Conservation (phyloP, 2,888 invertebrate species). For the Drosophila longiperda region DNA sequence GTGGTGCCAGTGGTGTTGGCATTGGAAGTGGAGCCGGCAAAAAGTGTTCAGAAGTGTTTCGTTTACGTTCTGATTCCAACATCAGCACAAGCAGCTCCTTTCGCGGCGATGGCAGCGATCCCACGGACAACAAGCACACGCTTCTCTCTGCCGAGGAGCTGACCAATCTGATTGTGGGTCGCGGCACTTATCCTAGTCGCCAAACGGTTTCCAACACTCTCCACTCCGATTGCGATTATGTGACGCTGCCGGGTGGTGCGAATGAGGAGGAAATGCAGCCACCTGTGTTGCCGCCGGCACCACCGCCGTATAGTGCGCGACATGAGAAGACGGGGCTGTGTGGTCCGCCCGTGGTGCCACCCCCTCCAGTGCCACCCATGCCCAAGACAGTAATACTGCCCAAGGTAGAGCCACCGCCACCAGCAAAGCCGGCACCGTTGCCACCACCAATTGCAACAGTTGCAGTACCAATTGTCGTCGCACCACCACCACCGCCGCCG, state of each 20-base stretch:
- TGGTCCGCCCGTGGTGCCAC: slow-evolving; percentile 75
- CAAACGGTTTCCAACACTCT: slow-evolving; percentile 93
- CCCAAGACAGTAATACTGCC: slow-evolving; percentile 32
- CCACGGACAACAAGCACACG: slow-evolving; percentile 91
- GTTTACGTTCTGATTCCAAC: slow-evolving; percentile 91
- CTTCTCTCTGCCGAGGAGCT: slow-evolving; percentile 93
- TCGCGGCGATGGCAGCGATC: slow-evolving; percentile 95
- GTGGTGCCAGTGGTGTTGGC: slow-evolving; percentile 83
- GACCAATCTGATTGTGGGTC: slow-evolving; percentile 92
- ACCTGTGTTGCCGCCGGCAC: slow-evolving; percentile 88
- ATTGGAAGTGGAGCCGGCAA: slow-evolving; percentile 75
- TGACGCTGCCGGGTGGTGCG: slow-evolving; percentile 88
- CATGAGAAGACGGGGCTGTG: slow-evolving; percentile 87
- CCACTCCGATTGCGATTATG: slow-evolving; percentile 96
- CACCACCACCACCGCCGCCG: slow-evolving; percentile 35
- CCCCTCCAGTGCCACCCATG: slow-evolving; percentile 46
- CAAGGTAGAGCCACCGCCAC: slow-evolving; percentile 44
- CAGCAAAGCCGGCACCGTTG: slow-evolving; percentile 32
- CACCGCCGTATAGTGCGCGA: slow-evolving; percentile 89
- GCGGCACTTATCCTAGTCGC: slow-evolving; percentile 90
- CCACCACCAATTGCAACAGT: slow-evolving; percentile 14
- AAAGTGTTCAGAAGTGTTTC: slow-evolving; percentile 85
- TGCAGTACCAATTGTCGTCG: slow-evolving; percentile 28
- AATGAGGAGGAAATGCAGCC: slow-evolving; percentile 86
- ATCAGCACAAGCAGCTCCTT: slow-evolving; percentile 92